A percentile compares a stretch with the other conserved stretches of the same genome.
These are phyloP conservation scores for Catocala sponsa DNA, from an alignment of 2,888 invertebrate genomes.

Conservation along the genomic window DNA sequence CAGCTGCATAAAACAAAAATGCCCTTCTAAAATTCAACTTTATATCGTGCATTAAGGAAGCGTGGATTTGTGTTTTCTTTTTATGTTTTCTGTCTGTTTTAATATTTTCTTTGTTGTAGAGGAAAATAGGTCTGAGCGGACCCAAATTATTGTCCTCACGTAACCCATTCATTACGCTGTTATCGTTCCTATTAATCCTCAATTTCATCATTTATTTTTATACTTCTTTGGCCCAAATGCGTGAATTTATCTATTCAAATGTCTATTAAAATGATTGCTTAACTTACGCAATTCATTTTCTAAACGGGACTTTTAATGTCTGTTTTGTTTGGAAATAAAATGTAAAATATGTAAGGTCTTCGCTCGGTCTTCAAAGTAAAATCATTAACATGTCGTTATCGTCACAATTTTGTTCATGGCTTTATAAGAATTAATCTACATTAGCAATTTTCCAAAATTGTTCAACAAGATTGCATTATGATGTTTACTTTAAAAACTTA, in stretches of 20 bases:
- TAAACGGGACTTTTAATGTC: slow-evolving; percentile 10
- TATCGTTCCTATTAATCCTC: slow-evolving; percentile 15
- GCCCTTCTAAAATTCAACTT: slow-evolving; percentile 7
- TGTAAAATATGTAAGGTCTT: slow-evolving; percentile 12
- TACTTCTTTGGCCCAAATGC: background rate
- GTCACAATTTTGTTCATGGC: no score
- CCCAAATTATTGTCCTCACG: slow-evolving; percentile 26
- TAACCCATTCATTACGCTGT: slow-evolving; percentile 21
- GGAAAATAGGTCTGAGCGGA: slow-evolving; percentile 1
- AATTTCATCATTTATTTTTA: slow-evolving; percentile 21
- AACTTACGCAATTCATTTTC: slow-evolving; percentile 22
- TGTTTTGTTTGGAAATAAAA: slow-evolving; percentile 17
- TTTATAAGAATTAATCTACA: no score
- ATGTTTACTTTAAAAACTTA: no score
- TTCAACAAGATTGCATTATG: no score
- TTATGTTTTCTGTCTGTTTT: slow-evolving; percentile 8
- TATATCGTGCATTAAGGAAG: slow-evolving; percentile 1
- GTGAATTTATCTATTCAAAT: slow-evolving; percentile 2
- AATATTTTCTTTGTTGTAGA: slow-evolving; percentile 15
- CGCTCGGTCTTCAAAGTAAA: slow-evolving; percentile 1
- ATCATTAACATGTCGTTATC: background rate
- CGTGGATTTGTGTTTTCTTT: slow-evolving; percentile 5
- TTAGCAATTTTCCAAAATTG: no score
- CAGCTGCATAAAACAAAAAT: slow-evolving; percentile 7
- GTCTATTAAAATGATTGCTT: background rate